A percentile compares a stretch with the other conserved stretches of the same genome.
Conservation (phyloP, 1,140 invertebrate genomes). For the Bicyclus anynana region DNA sequence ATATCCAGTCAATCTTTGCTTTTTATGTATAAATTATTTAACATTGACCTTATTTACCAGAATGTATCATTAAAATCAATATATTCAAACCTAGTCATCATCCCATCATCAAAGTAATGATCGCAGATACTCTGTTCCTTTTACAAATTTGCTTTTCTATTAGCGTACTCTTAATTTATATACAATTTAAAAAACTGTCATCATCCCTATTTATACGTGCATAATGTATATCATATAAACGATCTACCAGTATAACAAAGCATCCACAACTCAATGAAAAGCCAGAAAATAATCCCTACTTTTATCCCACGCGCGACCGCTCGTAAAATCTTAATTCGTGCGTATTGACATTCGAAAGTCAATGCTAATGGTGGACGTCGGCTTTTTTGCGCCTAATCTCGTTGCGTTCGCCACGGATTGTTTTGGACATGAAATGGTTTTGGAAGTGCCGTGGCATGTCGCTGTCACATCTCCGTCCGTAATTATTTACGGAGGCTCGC, state of each 20-base stretch:
- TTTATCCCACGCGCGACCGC: slow-evolving; percentile 27
- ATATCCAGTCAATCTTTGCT: too few relatives aligned
- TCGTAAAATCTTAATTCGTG: slow-evolving; percentile 66
- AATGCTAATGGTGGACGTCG: slow-evolving; percentile 64
- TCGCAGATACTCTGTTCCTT: too few relatives aligned
- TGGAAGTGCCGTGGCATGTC: slow-evolving; percentile 62
- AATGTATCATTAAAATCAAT: too few relatives aligned
- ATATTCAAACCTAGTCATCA: too few relatives aligned
- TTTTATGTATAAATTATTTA: too few relatives aligned
- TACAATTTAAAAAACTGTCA: too few relatives aligned
- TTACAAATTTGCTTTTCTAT: too few relatives aligned
- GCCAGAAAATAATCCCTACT: slow-evolving; percentile 9
- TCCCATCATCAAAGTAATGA: too few relatives aligned
- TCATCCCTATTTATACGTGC: too few relatives aligned
- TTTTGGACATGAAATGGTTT: slow-evolving; percentile 61
- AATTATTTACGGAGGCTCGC: slow-evolving; percentile 68
- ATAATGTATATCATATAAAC: too few relatives aligned
- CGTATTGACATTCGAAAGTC: slow-evolving; percentile 71
- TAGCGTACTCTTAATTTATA: too few relatives aligned
- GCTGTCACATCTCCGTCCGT: slow-evolving; percentile 55
- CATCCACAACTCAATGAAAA: neutral
- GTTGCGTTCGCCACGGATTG: slow-evolving; percentile 64
- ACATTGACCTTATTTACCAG: too few relatives aligned
- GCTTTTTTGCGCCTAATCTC: slow-evolving; percentile 68
- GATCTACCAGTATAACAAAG: neutral